These are phyloP conservation scores for Podotricha telesiphe DNA, from an alignment of 2,888 invertebrate genomes.

Conservation along the genomic window DNA sequence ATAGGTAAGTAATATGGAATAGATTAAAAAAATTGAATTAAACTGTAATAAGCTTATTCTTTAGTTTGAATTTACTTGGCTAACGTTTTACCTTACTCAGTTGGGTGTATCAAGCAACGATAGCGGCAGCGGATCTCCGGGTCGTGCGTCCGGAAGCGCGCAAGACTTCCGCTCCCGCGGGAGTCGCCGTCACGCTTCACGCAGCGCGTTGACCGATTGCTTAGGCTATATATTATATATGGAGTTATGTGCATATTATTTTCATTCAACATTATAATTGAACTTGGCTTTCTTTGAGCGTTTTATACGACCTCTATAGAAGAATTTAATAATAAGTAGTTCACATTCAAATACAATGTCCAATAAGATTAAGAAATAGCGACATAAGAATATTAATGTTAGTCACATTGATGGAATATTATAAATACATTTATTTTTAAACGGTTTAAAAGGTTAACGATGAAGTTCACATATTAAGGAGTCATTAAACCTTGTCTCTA, in stretches of 20 bases:
- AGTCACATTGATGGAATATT: background rate
- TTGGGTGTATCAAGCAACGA: conserved; percentile 28
- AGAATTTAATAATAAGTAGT: background rate
- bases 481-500: too few relatives aligned
- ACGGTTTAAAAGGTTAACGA: background rate
- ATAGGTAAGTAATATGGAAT: background rate
- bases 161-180: conserved; percentile 82
- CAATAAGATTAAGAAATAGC: background rate
- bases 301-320: background rate
- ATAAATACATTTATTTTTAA: background rate
- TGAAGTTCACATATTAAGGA: too few relatives aligned
- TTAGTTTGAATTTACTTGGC: background rate
- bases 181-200: conserved; percentile 70
- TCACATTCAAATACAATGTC: background rate
- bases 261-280: background rate
- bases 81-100: conserved; percentile 31
- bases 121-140: conserved; percentile 69
- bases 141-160: conserved; percentile 71
- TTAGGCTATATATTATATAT: conserved; percentile 20
- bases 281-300: background rate
- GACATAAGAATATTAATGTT: background rate
- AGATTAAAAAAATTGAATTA: too few relatives aligned
- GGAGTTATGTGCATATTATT: background rate
- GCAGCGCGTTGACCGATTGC: conserved; percentile 46
- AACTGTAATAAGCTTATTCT: background rate